Conservation (phyloP, 2,797 vertebrate genomes). For the Morus bassanus region DNA sequence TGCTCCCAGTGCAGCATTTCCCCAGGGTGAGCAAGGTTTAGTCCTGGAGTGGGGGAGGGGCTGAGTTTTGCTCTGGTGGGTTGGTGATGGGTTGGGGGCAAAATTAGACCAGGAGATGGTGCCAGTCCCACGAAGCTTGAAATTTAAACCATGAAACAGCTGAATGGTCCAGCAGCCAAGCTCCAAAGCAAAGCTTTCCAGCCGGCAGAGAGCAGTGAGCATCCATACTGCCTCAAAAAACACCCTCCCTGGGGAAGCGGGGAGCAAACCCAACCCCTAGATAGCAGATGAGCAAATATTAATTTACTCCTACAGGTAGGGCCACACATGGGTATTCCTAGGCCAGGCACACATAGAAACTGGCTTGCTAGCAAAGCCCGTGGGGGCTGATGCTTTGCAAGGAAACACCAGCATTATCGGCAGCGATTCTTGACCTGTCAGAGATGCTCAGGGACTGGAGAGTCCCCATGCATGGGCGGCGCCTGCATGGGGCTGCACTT, state of each 20-base stretch:
- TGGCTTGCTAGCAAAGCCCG: not conserved
- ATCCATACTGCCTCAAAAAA: not conserved
- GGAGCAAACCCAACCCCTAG: not conserved
- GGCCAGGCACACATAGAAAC: not conserved
- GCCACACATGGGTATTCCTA: not conserved
- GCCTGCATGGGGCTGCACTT: not conserved
- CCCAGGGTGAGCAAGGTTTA: accelerated
- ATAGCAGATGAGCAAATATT: not conserved
- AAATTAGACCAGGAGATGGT: not conserved
- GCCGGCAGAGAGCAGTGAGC: accelerated
- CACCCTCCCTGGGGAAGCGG: not conserved
- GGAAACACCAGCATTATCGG: accelerated
- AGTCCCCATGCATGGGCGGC: accelerated
- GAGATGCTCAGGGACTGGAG: accelerated
- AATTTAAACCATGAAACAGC: not conserved
- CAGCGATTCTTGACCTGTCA: accelerated
- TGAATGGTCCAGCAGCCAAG: not conserved
- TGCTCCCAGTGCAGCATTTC: not conserved
- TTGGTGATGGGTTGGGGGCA: not conserved
- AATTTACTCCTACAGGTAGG: not conserved
- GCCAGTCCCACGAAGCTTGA: not conserved
- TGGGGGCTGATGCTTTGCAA: not conserved
- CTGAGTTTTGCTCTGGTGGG: not conserved
- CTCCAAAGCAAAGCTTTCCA: not conserved
- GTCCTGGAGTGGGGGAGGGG: too few species aligned